These are phyloP conservation scores for Xylophagus ater DNA, from an alignment of 2,888 invertebrate genomes.

Conservation along the genomic window DNA sequence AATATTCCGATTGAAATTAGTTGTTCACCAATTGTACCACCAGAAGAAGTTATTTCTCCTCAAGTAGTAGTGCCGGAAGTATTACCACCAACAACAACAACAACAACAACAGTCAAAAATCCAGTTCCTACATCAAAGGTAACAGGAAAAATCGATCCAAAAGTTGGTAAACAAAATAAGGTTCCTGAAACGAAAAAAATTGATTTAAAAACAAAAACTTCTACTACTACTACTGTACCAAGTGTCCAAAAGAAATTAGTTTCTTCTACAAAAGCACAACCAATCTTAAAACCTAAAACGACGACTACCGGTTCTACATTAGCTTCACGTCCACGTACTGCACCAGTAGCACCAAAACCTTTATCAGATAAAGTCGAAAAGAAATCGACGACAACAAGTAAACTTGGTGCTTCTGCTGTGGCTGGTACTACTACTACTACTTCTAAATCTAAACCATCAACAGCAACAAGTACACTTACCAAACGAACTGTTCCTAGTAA, in stretches of 20 bases:
- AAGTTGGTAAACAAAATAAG: constrained; percentile 4
- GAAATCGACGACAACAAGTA: constrained; percentile 9
- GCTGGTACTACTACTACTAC: background rate
- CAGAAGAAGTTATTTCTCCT: constrained; percentile 17
- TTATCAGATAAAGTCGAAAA: constrained; percentile 8
- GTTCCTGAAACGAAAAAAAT: constrained; percentile 11
- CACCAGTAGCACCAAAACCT: constrained; percentile 15
- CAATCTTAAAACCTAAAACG: constrained; percentile 11
- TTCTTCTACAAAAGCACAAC: constrained; percentile 14
- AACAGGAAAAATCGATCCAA: constrained; percentile 1
- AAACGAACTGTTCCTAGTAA: constrained; percentile 4
- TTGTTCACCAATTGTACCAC: constrained; percentile 17
- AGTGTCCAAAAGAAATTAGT: constrained; percentile 7
- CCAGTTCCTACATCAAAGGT: constrained; percentile 2
- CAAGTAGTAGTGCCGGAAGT: constrained; percentile 4
- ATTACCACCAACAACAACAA: constrained; percentile 12
- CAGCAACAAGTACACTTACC: background rate
- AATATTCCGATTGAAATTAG: no score
- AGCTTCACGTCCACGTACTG: constrained; percentile 14
- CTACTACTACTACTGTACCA: constrained; percentile 6
- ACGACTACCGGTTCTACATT: constrained; percentile 12
- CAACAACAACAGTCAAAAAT: constrained; percentile 5
- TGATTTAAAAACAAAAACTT: constrained; percentile 8
- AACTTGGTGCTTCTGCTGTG: constrained; percentile 5
- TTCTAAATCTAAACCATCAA: background rate